Evolutionary conservation across 2,888 invertebrate species (phyloP).

Genomic region (Ennomos fuscantarius): DNA sequence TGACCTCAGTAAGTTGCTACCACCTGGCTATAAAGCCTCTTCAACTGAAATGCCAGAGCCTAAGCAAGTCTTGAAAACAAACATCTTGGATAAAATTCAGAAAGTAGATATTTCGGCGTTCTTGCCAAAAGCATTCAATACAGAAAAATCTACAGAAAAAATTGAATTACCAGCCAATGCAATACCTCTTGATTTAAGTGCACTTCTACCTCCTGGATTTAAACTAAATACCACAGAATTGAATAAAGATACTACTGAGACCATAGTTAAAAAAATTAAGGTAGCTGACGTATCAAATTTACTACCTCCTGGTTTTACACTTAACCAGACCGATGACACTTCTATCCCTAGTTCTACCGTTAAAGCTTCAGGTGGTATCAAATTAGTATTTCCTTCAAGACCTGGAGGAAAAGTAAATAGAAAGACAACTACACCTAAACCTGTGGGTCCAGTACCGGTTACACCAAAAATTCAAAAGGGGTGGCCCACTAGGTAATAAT

Average conservation of each 20-base stretch:
- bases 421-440: slow-evolving; percentile 86
- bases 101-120: slow-evolving; percentile 83
- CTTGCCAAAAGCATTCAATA: slow-evolving; percentile 87
- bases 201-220: slow-evolving; percentile 87
- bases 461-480: slow-evolving; percentile 92
- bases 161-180: slow-evolving; percentile 55
- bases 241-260: slow-evolving; percentile 45
- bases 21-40: slow-evolving; percentile 87
- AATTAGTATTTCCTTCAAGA: slow-evolving; percentile 92
- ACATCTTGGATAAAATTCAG: slow-evolving; percentile 60
- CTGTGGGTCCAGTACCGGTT: slow-evolving; percentile 74
- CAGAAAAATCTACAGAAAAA: slow-evolving; percentile 57
- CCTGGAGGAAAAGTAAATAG: slow-evolving; percentile 87
- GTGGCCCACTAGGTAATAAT: slow-evolving; percentile 90
- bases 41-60: slow-evolving; percentile 56
- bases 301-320: slow-evolving; percentile 87
- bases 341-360: slow-evolving; percentile 57
- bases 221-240: slow-evolving; percentile 67
- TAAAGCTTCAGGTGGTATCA: slow-evolving; percentile 82
- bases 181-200: slow-evolving; percentile 80
- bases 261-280: slow-evolving; percentile 57
- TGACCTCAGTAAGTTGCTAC: slow-evolving; percentile 86
- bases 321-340: slow-evolving; percentile 57
- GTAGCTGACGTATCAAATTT: slow-evolving; percentile 85
- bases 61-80: slow-evolving; percentile 60